Evolutionary conservation across 2,797 vertebrate genomes (phyloP).

Genomic region (Chelon labrosus): DNA sequence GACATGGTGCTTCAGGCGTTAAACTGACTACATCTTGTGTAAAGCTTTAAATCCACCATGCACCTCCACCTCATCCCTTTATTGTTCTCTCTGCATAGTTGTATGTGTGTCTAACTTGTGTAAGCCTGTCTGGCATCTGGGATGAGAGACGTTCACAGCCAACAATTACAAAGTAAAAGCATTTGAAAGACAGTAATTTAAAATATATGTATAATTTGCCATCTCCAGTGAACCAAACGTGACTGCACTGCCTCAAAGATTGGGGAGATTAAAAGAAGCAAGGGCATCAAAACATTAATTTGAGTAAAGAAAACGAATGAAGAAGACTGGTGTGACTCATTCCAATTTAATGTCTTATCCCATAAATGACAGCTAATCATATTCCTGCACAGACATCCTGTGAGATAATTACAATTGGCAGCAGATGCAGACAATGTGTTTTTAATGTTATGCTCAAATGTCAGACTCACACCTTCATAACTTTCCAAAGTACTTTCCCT

Average conservation of each 20-base stretch:
- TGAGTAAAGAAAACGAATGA: conserved; percentile 29
- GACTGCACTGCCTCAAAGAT: conserved; percentile 12
- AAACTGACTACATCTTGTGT: conserved; percentile 19
- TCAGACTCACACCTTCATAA: conserved; percentile 39
- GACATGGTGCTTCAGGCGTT: conserved; percentile 2
- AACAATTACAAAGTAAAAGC: conserved; percentile 71
- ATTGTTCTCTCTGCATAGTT: conserved; percentile 36
- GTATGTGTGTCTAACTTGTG: conserved; percentile 53
- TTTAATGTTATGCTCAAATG: conserved; percentile 41
- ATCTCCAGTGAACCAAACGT: conserved; percentile 15
- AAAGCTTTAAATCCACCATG: conserved; percentile 21
- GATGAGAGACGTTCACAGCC: conserved; percentile 55
- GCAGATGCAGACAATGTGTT: conserved; percentile 37
- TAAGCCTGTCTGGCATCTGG: conserved; percentile 58
- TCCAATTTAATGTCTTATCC: conserved; percentile 30
- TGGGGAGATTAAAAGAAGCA: conserved; percentile 30
- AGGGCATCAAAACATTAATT: conserved; percentile 45
- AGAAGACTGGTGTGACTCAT: conserved; percentile 22
- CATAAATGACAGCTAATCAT: conserved; percentile 39
- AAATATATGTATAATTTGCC: conserved; percentile 61
- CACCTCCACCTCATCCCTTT: conserved; percentile 26
- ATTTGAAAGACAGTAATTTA: conserved; percentile 53
- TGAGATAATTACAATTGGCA: conserved; percentile 56
- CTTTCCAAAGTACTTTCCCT: conserved; percentile 25
- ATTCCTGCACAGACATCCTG: conserved; percentile 50